Evolutionary conservation across 2,113 vertebrate species (phyloP).

Genomic region (Promerops cafer): DNA sequence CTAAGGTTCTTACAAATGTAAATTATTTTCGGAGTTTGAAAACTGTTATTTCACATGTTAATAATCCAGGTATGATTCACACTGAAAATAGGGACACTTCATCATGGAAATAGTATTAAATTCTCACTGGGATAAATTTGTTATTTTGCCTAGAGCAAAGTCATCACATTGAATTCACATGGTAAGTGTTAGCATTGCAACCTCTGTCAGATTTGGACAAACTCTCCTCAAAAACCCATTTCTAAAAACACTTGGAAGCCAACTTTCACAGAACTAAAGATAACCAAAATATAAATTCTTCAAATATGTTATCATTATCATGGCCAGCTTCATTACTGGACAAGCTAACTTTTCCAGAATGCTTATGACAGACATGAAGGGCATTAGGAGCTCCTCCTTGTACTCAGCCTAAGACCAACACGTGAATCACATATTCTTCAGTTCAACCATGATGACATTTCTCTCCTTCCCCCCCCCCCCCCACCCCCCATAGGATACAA

Average conservation of each 20-base stretch:
- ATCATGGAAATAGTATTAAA: not conserved
- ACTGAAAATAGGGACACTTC: not conserved
- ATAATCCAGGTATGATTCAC: not conserved
- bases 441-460: not conserved
- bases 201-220: not conserved
- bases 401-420: not conserved
- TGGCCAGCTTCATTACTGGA: not conserved
- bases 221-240: not conserved
- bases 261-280: not conserved
- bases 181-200: not conserved
- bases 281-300: not conserved
- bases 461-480: not conserved
- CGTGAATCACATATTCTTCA: accelerated
- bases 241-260: not conserved
- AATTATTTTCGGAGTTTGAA: not conserved
- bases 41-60: not conserved
- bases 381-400: not conserved
- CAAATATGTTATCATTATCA: not conserved
- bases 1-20: not conserved
- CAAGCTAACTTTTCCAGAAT: not conserved
- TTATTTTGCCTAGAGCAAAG: not conserved
- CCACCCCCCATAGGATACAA: accelerated
- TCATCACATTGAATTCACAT: not conserved
- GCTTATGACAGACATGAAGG: not conserved
- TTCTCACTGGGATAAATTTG: not conserved